A percentile compares a stretch with the other conserved stretches of the same genome.
Conservation (phyloP, 2,113 vertebrate species). For the Tragelaphus buxtoni region DNA sequence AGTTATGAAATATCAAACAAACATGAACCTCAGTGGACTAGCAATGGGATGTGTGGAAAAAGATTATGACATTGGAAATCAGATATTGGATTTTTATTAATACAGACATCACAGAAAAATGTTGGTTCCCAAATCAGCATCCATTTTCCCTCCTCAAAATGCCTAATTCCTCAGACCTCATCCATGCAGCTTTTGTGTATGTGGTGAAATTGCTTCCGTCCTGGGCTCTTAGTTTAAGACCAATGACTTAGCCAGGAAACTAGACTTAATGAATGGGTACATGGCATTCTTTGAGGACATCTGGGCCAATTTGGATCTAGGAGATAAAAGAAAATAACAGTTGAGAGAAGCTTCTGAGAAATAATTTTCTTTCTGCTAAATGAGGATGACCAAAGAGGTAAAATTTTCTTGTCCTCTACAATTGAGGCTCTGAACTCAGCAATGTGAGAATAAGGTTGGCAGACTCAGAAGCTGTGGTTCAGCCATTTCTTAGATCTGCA, state of each 20-base stretch:
- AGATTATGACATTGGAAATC: background rate
- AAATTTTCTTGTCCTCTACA: background rate
- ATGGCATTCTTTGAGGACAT: background rate
- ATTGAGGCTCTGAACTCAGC: background rate
- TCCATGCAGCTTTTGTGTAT: background rate
- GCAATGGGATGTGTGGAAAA: background rate
- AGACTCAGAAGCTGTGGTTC: background rate
- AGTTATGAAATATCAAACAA: slow-evolving; percentile 21
- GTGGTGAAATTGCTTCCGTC: background rate
- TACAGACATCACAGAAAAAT: background rate
- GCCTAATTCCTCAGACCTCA: background rate
- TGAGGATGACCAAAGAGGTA: background rate
- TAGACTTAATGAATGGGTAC: background rate
- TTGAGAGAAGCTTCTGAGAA: background rate
- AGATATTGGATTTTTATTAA: background rate
- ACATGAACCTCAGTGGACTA: background rate
- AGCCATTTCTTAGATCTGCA: background rate
- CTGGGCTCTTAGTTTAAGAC: background rate
- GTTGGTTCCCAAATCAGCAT: background rate
- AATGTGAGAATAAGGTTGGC: background rate
- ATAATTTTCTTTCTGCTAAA: background rate
- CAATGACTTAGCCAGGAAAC: background rate
- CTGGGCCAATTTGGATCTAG: background rate
- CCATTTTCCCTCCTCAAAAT: background rate
- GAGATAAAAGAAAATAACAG: background rate